Evolutionary conservation across 2,113 vertebrate species (phyloP), one percentile per base, ranked within the genome.

Genomic region (Cottus gobio): DNA sequence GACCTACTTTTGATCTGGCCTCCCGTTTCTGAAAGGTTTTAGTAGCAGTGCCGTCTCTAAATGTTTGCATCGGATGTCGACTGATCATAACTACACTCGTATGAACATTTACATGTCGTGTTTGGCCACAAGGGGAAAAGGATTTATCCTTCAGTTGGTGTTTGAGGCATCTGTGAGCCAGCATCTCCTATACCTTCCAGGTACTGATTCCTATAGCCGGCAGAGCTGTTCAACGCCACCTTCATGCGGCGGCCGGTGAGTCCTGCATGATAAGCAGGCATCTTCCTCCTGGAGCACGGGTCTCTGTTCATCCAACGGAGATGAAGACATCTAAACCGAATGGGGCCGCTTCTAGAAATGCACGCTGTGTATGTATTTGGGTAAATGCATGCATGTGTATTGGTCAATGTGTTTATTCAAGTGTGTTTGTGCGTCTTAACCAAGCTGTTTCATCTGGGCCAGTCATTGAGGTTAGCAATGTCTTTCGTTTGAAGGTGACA

Each of bases 211-310:
- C 61, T 60, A 28, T 71, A 65, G 80, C 71, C 46, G 36, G 34
- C 26, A 46, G 74, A 89, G 77, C 78, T 46, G 67, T 88, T 90
- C 87, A 88, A 90, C 91, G 90, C 73, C 68, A 54, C 84, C 70
- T 77, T 77, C 75, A 77, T 36, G 70, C 65, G 66, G 82, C 61
- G 79, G 61, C 75, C 26, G 12, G 24, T 71, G 63, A 77, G 75
- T 77, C 75, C 75, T 73, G 66, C 72, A 80, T 58, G 86, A 87
- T 83, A 79, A 90, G 85, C 66, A 80, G 63, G 65, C 44, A 1
- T 67, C 30, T 75, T 56, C 52, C 20, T 67, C 63, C 78, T 62
- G 72, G 65, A 54, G 67, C 76, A 24, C 9, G 3, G 54, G 39
- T 64, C 74, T 71, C 61, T 36, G 61, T 22, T 22, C n/a, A n/a